Base-by-base conservation (phyloP, 2,113 vertebrate genomes). In the Tichodroma muraria region DNA sequence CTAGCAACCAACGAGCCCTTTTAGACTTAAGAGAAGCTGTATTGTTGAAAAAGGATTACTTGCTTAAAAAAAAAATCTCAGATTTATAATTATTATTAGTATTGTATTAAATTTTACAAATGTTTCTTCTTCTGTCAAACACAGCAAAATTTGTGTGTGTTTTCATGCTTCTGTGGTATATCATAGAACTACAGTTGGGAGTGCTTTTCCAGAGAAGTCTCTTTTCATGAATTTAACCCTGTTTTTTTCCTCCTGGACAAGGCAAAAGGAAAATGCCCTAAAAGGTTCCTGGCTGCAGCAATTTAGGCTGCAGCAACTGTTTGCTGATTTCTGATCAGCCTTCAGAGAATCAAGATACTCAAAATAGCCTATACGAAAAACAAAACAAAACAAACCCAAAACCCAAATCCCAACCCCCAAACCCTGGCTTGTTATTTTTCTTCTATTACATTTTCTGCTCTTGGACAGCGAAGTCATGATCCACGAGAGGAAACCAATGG, bases 391-490 rank as follows among this genome's bases (percentile, higher is more conserved):
- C 23, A 33, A 54, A 7, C 4, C 6, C 7, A 6, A 52, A 71
- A 6, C 4, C 6, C 19, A 68, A 52, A 24, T 9, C 25, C 15
- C 25, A 73, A 11, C 7, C 7, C 5, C 53, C n/a, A 18, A 85
- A 68, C 31, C 20, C 14, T 18, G 21, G 18, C 24, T 83, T 82
- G 37, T 69, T 93, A 7, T 73, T 73, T 87, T 73, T 38, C 24
- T 63, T 79, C 9, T 22, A 8, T 73, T 42, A 35, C 18, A 27
- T 80, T 90, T 77, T 57, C 33, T 40, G 20, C n/a, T 73, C 38
- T 59, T 64, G 45, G 30, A 15, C 11, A 47, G 8, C 0, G 0
- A 61, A 88, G 13, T 56, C 40, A 15, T 23, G 23, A 75, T 49
- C 80, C 66, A 28, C 15, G 53, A 50, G 47, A 45, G 61, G 31